Conservation (phyloP, 1,140 invertebrate species). For the Spodoptera litura region DNA sequence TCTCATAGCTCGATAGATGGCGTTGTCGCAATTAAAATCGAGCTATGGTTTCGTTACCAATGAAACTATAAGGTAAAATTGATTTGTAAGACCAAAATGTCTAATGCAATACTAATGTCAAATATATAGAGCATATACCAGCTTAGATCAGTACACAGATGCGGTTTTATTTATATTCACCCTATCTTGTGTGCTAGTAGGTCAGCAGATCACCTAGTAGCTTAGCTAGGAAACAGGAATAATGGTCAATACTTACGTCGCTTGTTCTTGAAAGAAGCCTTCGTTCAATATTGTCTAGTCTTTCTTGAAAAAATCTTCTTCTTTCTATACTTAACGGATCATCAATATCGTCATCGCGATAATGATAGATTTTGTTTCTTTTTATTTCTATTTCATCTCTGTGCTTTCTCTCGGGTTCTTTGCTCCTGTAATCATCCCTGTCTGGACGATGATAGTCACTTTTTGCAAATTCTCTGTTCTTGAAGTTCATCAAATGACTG, state of each 20-base stretch:
- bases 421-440: constrained; percentile 17
- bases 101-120: too few relatives aligned
- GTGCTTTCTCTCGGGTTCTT: constrained; percentile 19
- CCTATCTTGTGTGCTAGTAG: too few relatives aligned
- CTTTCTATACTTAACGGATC: constrained; percentile 57
- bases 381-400: constrained; percentile 2
- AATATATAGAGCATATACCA: too few relatives aligned
- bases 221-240: too few relatives aligned
- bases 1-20: too few relatives aligned
- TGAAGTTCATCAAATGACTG: not conserved
- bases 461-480: not conserved
- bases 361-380: constrained; percentile 21
- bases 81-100: too few relatives aligned
- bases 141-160: too few relatives aligned
- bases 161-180: too few relatives aligned
- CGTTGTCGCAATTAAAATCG: too few relatives aligned
- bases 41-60: too few relatives aligned
- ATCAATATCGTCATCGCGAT: constrained; percentile 33
- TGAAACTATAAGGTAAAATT: too few relatives aligned
- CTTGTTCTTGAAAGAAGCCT: constrained; percentile 50
- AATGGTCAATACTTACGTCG: constrained; percentile 31
- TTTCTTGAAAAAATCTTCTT: constrained; percentile 67
- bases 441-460: not conserved
- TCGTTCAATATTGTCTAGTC: constrained; percentile 61
- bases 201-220: too few relatives aligned